phyloP scores from a whole-genome alignment of 2,797 vertebrate species.

The Rhinoraja longicauda region DNA sequence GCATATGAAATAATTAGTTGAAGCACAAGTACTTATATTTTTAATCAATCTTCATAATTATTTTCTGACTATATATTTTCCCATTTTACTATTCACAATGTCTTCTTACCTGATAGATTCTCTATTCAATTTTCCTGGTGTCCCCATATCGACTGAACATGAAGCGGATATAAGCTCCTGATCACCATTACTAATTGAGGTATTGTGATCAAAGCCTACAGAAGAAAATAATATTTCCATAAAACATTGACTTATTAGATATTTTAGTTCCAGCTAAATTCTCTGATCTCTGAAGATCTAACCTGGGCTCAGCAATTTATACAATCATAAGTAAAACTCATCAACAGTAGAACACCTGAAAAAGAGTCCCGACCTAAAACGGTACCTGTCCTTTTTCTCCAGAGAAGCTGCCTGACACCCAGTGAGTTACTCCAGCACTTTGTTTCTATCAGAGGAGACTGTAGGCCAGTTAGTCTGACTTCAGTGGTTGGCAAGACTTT shows the following conservation, averaged over 20 bases:
- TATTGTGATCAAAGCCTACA: neutral
- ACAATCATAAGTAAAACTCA: too few relatives aligned
- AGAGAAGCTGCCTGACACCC: too few relatives aligned
- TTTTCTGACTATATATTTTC: neutral
- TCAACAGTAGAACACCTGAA: too few relatives aligned
- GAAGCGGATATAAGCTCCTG: conserved; percentile 40
- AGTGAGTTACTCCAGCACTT: too few relatives aligned
- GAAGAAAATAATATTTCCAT: neutral
- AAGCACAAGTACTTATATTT: neutral
- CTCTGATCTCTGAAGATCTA: neutral
- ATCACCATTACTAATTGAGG: conserved; percentile 48
- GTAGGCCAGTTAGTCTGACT: too few relatives aligned
- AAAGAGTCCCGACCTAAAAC: too few relatives aligned
- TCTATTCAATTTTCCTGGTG: conserved; percentile 53
- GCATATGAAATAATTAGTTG: neutral
- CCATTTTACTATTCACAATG: neutral
- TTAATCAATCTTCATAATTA: neutral
- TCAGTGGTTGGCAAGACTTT: too few relatives aligned
- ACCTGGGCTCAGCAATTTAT: too few relatives aligned
- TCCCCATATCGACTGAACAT: conserved; percentile 47
- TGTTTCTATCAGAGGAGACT: too few relatives aligned
- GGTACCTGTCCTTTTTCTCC: too few relatives aligned
- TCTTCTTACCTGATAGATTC: conserved; percentile 58
- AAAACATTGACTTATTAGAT: neutral
- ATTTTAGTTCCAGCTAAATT: neutral